Evolutionary conservation across 2,888 invertebrate genomes (phyloP).

Genomic region (Ormia ochracea): DNA sequence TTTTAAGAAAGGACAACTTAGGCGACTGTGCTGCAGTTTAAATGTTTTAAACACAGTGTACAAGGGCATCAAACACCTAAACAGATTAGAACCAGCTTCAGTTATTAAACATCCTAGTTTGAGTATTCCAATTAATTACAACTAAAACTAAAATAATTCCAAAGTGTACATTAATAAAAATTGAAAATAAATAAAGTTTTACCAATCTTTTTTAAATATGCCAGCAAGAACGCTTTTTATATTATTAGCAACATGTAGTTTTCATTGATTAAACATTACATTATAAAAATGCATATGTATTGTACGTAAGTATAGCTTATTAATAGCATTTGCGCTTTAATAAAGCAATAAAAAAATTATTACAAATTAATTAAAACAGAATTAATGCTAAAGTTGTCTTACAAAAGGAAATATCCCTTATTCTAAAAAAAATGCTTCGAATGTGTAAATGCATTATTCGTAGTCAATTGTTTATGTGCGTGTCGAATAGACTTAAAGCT

Average conservation of each 20-base stretch:
- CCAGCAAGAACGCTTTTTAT: slow-evolving; percentile 11
- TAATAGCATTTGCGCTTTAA: neutral
- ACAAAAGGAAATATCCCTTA: slow-evolving; percentile 16
- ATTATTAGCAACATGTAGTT: slow-evolving; percentile 15
- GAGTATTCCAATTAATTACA: too few relatives aligned
- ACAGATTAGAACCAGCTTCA: too few relatives aligned
- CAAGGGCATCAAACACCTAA: too few relatives aligned
- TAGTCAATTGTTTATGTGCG: neutral
- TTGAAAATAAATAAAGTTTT: too few relatives aligned
- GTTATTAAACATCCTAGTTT: too few relatives aligned
- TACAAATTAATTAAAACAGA: slow-evolving; percentile 39
- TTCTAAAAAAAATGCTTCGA: slow-evolving; percentile 23
- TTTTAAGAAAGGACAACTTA: too few relatives aligned
- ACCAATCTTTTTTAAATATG: slow-evolving; percentile 6
- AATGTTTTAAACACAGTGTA: too few relatives aligned
- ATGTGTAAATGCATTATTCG: slow-evolving; percentile 37
- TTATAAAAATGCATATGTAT: slow-evolving; percentile 13
- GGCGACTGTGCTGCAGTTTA: too few relatives aligned
- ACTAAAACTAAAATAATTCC: too few relatives aligned
- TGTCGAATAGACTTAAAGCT: slow-evolving; percentile 47
- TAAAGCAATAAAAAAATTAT: slow-evolving; percentile 1
- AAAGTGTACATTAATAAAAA: too few relatives aligned
- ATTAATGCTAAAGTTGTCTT: slow-evolving; percentile 33
- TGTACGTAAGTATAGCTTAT: too few relatives aligned
- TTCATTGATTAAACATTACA: slow-evolving; percentile 10